Conservation (phyloP, 92 coral and sea anemone species). For the Porites rus region DNA sequence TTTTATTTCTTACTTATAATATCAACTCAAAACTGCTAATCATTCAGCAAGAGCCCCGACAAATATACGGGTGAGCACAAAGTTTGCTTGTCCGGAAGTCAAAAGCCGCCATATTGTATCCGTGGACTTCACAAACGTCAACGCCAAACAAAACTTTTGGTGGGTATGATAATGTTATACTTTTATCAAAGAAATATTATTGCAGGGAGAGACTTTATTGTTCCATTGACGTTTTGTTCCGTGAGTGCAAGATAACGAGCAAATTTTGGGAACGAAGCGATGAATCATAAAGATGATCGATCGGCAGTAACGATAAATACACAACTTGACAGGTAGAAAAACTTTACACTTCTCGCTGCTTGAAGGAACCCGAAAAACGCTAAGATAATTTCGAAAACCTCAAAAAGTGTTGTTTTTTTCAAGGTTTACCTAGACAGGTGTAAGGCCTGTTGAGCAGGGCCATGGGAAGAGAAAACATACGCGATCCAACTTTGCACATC, state of each 20-base stretch:
- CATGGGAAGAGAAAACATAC: constrained; percentile 28
- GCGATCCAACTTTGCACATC: constrained; percentile 36
- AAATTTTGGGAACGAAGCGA: background rate
- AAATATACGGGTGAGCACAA: constrained; percentile 8
- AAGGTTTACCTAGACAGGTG: background rate
- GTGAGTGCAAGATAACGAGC: background rate
- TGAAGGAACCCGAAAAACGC: background rate
- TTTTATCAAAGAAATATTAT: background rate
- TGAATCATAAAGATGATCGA: background rate
- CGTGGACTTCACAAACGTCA: background rate
- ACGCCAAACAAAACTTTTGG: constrained; percentile 33
- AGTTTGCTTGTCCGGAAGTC: constrained; percentile 49
- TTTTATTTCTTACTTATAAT: background rate
- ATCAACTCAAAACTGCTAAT: background rate
- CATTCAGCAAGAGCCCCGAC: background rate
- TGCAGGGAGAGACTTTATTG: background rate
- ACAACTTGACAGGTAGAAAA: constrained; percentile 16
- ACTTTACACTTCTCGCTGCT: background rate
- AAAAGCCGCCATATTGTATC: constrained; percentile 51
- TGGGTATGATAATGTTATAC: background rate
- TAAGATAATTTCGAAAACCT: background rate
- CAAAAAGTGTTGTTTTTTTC: constrained; percentile 1
- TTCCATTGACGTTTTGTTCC: background rate
- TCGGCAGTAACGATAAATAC: constrained; percentile 24
- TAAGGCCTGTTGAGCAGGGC: background rate